phyloP scores from a whole-genome alignment of 1,140 invertebrate genomes.

The Papilio machaon region DNA sequence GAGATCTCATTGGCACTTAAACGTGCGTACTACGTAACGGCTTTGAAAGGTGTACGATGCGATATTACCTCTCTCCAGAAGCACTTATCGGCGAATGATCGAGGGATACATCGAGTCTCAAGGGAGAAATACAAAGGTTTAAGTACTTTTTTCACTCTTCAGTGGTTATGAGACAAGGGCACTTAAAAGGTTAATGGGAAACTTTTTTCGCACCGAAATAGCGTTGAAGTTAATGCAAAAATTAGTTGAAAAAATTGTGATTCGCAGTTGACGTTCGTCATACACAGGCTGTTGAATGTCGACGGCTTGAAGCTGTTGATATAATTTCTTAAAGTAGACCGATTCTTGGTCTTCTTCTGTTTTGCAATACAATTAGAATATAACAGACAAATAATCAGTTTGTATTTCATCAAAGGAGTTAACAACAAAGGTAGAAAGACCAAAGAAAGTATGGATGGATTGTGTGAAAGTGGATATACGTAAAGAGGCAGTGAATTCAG shows the following conservation, averaged over 20 bases:
- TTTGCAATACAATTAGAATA: no score
- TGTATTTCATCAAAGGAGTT: no score
- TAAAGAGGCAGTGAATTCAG: no score
- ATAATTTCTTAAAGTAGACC: no score
- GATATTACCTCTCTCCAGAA: neutral
- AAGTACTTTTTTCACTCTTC: conserved; percentile 25
- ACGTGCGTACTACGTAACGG: neutral
- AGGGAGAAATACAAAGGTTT: neutral
- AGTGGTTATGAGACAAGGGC: conserved; percentile 20
- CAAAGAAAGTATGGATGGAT: no score
- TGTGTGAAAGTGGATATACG: no score
- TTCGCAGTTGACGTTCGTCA: no score
- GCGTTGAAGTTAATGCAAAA: neutral
- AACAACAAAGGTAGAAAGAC: no score
- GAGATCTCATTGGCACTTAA: neutral
- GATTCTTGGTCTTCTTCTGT: no score
- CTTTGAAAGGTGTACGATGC: conserved; percentile 7
- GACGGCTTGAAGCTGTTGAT: no score
- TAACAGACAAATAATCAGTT: no score
- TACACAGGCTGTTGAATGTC: no score
- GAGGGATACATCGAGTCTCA: conserved; percentile 9
- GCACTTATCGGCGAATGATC: conserved; percentile 15
- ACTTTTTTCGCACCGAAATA: neutral
- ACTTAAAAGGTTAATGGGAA: conserved; percentile 23
- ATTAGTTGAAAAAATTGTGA: neutral